Base-by-base conservation (phyloP, 2,888 invertebrate species). In the Macaria notata region DNA sequence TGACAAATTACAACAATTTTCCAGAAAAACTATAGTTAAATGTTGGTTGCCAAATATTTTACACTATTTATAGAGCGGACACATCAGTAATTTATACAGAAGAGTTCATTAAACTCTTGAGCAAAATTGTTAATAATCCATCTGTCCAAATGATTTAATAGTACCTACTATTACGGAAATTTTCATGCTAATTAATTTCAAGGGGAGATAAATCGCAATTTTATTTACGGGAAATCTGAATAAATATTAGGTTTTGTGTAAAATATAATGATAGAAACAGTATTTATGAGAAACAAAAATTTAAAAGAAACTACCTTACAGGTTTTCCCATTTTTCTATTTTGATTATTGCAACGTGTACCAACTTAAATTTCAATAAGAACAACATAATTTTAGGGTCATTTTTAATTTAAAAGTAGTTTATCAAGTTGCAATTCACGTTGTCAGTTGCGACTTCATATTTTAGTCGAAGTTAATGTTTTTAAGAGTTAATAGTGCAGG, bases 401-500 rank as follows among this genome's bases (percentile, higher is more conserved):
- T 19, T 19, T 19, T 19, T 19, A 8, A 41, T 41, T 36, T 41
- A 41, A 41, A 19, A 19, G 19, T 47, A 71, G 72, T 75, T 51
- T 65, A 73, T 77, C 64, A 72, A 72, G 59, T 63, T 68, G 70
- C 63, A 49, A 63, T 61, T 66, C 62, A 61, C 49, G 9, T 41
- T n/a, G 5, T 8, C 8, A 36, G 42, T 45, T 44, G 46, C 36
- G 9, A 54, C 50, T 54, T 51, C 39, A 56, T 55, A 42, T 61
- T 58, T 51, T 68, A 57, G 67, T 56, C 54, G 62, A 63, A 71
- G 73, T 74, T 73, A 74, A 73, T 74, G 49, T 49, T 76, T 68
- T 62, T 66, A 49, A 59, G 61, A 70, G 73, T 74, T 73, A 75
- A 73, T 75, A 75, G 73, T 73, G 66, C 61, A 66, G 63, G 66